These are phyloP conservation scores for Mactromeris polynyma DNA, from an alignment of 2,888 invertebrate genomes.

Conservation along the genomic window DNA sequence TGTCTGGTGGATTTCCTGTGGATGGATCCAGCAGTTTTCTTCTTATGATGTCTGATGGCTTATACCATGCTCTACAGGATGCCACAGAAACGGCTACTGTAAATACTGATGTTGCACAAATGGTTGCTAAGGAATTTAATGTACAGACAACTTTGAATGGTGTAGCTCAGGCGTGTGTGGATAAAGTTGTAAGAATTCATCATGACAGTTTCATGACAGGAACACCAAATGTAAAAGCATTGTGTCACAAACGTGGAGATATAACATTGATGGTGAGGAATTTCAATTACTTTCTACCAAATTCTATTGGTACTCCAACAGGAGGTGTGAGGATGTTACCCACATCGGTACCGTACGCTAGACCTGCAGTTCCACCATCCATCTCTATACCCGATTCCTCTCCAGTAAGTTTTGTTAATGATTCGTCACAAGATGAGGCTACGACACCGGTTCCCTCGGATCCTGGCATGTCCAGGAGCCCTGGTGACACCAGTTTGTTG, in stretches of 20 bases:
- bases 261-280: constrained; percentile 95
- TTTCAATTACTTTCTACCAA: constrained; percentile 93
- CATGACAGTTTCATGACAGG: constrained; percentile 91
- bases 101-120: constrained; percentile 84
- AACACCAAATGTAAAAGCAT: constrained; percentile 74
- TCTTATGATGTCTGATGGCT: constrained; percentile 94
- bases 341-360: constrained; percentile 72
- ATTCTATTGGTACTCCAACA: constrained; percentile 88
- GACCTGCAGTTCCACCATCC: constrained; percentile 65
- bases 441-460: constrained; percentile 64
- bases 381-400: constrained; percentile 67
- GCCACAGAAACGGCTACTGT: constrained; percentile 93
- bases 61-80: constrained; percentile 94
- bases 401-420: constrained; percentile 48
- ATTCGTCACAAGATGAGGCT: constrained; percentile 43
- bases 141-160: constrained; percentile 93
- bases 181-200: constrained; percentile 94
- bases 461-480: constrained; percentile 63
- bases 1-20: constrained; percentile 92
- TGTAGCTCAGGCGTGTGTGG: constrained; percentile 95
- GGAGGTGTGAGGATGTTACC: constrained; percentile 71
- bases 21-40: constrained; percentile 94
- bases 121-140: constrained; percentile 89
- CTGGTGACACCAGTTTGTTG: constrained; percentile 51
- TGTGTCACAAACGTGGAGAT: constrained; percentile 91